phyloP scores from a whole-genome alignment of 2,113 vertebrate species.

The Podilymbus podiceps region DNA sequence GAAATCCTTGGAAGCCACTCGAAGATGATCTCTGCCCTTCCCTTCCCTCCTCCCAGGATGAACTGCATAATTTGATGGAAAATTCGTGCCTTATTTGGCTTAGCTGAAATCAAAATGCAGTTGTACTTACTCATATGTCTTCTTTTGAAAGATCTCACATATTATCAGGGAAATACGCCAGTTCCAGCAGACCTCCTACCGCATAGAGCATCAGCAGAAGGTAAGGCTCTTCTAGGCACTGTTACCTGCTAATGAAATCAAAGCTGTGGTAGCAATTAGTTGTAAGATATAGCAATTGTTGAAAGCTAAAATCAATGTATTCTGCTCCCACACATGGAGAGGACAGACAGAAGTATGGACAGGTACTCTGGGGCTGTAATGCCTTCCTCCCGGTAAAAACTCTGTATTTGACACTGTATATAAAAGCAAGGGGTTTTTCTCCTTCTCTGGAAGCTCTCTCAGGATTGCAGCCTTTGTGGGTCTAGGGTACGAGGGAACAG shows the following conservation, averaged over 20 bases:
- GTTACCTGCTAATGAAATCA: background rate
- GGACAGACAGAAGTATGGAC: accelerated
- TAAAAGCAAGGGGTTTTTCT: background rate
- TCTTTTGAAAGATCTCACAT: slow-evolving; percentile 88
- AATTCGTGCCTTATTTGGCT: background rate
- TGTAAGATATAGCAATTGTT: background rate
- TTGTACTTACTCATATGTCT: background rate
- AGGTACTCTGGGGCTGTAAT: too few species aligned
- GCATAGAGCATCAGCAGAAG: slow-evolving; percentile 95
- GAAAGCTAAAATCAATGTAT: background rate
- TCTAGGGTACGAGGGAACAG: background rate
- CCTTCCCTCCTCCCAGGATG: background rate
- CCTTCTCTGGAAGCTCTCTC: background rate
- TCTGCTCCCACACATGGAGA: background rate
- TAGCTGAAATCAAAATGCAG: background rate
- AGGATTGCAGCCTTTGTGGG: accelerated
- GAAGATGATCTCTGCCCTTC: background rate
- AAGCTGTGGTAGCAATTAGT: background rate
- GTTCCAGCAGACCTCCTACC: slow-evolving; percentile 97
- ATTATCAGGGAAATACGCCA: slow-evolving; percentile 98
- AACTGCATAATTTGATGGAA: background rate
- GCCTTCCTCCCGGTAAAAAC: background rate
- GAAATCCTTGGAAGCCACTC: background rate
- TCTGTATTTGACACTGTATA: background rate
- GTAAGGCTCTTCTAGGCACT: slow-evolving; percentile 67